Conservation (phyloP, 2,113 vertebrate species). For the Petroica traversi region DNA sequence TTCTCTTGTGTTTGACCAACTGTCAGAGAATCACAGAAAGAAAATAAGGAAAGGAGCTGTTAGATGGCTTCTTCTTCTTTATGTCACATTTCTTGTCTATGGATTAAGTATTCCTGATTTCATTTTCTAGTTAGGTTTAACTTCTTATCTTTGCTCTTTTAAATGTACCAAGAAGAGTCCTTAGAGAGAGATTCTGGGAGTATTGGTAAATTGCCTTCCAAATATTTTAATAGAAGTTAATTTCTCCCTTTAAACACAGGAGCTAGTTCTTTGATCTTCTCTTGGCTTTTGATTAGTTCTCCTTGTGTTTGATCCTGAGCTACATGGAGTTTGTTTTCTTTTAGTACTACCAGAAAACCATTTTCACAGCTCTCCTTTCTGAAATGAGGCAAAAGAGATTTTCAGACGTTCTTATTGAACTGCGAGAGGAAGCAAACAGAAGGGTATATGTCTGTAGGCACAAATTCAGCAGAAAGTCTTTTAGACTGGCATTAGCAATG, state of each 20-base stretch:
- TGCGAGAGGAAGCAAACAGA: background rate
- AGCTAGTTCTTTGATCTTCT: constrained; percentile 21
- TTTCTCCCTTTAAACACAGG: background rate
- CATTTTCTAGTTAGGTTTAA: background rate
- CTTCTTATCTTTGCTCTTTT: background rate
- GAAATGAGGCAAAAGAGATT: background rate
- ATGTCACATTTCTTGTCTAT: background rate
- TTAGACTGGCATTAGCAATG: background rate
- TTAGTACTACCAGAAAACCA: background rate
- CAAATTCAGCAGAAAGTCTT: background rate
- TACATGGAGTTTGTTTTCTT: background rate
- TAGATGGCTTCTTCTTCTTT: background rate
- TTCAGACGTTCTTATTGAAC: background rate
- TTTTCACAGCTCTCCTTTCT: background rate
- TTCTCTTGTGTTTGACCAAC: background rate
- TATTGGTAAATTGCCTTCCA: background rate
- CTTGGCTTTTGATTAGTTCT: background rate
- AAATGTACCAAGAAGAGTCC: background rate
- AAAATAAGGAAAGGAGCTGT: background rate
- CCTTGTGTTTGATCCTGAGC: background rate
- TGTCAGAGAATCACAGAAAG: background rate
- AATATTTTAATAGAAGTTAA: background rate
- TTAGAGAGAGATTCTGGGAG: background rate
- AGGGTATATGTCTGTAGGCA: background rate
- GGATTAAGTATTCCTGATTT: background rate